Evolutionary conservation across 2,113 vertebrate species (phyloP).

Genomic region (Bubo scandiacus): DNA sequence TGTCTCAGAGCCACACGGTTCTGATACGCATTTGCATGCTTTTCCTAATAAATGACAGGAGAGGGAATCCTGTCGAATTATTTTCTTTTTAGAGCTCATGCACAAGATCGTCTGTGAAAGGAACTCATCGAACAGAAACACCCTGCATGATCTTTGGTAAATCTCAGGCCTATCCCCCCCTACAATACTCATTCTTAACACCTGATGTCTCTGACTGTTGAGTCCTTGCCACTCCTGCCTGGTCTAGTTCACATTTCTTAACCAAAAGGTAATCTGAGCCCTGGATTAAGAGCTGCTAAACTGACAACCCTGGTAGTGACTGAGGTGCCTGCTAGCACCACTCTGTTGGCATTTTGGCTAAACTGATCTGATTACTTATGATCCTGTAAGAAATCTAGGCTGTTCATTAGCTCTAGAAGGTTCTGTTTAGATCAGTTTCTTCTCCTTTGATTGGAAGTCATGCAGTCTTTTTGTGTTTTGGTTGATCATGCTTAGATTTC

Average conservation of each 20-base stretch:
- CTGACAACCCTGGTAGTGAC: not conserved
- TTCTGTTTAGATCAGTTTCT: not conserved
- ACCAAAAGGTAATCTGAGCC: not conserved
- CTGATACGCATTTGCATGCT: not conserved
- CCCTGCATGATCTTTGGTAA: not conserved
- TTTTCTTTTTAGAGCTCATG: not conserved
- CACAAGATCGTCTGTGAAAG: not conserved
- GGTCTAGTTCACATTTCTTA: not conserved
- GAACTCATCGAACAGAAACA: not conserved
- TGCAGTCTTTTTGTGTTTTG: not conserved
- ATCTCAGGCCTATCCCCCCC: not conserved
- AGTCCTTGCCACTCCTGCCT: not conserved
- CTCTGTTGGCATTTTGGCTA: not conserved
- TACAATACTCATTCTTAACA: not conserved
- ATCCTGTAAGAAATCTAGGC: not conserved
- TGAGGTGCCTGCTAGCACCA: not conserved
- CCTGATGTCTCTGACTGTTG: not conserved
- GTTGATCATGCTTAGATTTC: conserved; percentile 29
- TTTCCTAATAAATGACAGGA: not conserved
- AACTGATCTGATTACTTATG: not conserved
- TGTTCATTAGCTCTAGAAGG: not conserved
- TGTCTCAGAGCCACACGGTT: not conserved
- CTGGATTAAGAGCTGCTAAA: not conserved
- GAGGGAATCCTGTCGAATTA: not conserved
- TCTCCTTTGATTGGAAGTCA: not conserved